These are phyloP conservation scores for Asarcornis scutulata DNA, from an alignment of 2,113 vertebrate genomes.

Conservation along the genomic window DNA sequence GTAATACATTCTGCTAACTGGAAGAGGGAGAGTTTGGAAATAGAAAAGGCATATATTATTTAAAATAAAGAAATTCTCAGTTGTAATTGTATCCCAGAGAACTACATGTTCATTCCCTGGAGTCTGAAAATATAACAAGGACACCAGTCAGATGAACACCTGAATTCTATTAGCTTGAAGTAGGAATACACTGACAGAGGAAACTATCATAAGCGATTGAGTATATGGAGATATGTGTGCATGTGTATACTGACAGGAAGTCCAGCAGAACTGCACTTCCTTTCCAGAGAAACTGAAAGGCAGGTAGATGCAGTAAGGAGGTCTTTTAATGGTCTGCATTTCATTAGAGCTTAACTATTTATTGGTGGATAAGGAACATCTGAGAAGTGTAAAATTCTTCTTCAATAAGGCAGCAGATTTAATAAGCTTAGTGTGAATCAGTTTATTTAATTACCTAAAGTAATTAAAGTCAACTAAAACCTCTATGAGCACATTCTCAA, in stretches of 20 bases:
- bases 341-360: background rate
- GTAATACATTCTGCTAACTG: background rate
- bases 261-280: background rate
- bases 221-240: background rate
- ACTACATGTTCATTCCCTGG: rapidly evolving
- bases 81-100: background rate
- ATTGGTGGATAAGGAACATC: background rate
- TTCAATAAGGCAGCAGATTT: background rate
- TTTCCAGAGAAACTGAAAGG: background rate
- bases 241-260: background rate
- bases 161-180: background rate
- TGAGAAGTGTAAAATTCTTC: background rate
- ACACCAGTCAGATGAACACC: background rate
- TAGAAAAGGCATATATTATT: background rate
- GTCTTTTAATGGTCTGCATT: background rate
- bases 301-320: background rate
- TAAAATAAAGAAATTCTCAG: background rate
- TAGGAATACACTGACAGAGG: background rate
- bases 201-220: background rate
- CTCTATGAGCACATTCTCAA: background rate
- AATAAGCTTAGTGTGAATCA: background rate
- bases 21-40: background rate
- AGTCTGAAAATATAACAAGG: background rate
- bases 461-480: background rate
- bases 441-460: background rate